Evolutionary conservation across 2,888 invertebrate genomes (phyloP).

Genomic region (Cryptus armator): DNA sequence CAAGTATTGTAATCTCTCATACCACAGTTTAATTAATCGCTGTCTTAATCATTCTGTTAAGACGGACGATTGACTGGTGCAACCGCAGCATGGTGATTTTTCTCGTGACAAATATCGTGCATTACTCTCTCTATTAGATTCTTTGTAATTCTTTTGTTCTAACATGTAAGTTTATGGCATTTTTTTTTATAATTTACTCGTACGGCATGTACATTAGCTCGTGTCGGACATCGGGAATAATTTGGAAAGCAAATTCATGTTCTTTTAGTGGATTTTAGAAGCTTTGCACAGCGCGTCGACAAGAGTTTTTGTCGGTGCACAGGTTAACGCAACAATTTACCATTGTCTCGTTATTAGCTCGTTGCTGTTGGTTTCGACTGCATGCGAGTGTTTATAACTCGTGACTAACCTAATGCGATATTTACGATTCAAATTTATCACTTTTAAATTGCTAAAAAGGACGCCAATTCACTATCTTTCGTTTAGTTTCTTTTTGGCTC

Average conservation of each 20-base stretch:
- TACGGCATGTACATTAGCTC: too few species aligned
- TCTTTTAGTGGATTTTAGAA: neutral
- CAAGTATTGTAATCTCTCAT: conserved; percentile 1
- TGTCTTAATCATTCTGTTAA: conserved; percentile 13
- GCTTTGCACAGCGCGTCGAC: neutral
- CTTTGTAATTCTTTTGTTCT: conserved; percentile 43
- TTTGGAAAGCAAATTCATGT: neutral
- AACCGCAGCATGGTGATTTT: conserved; percentile 60
- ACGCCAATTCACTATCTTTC: too few species aligned
- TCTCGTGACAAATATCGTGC: conserved; percentile 47
- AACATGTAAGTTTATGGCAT: conserved; percentile 54
- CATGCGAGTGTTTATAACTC: too few species aligned
- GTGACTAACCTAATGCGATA: too few species aligned
- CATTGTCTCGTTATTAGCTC: too few species aligned
- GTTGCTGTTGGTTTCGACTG: too few species aligned
- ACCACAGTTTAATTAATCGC: conserved; percentile 27
- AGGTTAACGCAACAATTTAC: neutral
- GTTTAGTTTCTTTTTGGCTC: too few species aligned
- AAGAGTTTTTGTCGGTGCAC: neutral
- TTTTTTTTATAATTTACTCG: too few species aligned
- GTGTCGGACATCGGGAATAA: too few species aligned
- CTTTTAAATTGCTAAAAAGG: too few species aligned
- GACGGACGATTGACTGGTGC: conserved; percentile 29
- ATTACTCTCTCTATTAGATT: conserved; percentile 48
- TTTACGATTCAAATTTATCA: too few species aligned